Conservation (phyloP, 2,113 vertebrate species). For the Anolis sagrei region DNA sequence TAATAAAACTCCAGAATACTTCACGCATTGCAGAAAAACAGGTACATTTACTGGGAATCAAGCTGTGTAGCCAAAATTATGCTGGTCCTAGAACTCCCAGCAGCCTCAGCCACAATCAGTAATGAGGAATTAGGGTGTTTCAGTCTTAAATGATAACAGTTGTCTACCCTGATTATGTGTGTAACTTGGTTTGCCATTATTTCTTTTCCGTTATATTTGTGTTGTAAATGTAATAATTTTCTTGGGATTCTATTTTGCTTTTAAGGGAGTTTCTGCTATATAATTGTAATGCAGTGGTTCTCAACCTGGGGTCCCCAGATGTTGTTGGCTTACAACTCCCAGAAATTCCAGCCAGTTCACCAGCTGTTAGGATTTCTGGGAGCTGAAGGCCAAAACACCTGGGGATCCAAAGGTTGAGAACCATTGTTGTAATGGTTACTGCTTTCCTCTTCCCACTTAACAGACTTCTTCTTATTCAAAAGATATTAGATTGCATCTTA, state of each 20-base stretch:
- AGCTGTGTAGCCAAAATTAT: too few species aligned
- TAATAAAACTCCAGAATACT: constrained; percentile 98
- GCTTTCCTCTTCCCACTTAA: not conserved
- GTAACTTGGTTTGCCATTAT: not conserved
- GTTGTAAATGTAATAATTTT: not conserved
- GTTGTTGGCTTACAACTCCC: too few species aligned
- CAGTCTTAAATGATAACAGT: too few species aligned
- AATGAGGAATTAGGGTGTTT: too few species aligned
- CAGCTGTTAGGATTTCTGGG: too few species aligned
- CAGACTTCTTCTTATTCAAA: not conserved
- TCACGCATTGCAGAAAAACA: constrained; percentile 96
- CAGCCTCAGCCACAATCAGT: too few species aligned
- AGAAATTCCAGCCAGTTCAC: too few species aligned
- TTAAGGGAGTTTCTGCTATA: not conserved
- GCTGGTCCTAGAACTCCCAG: too few species aligned
- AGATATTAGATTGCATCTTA: not conserved
- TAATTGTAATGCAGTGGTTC: too few species aligned
- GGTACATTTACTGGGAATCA: constrained; percentile 74
- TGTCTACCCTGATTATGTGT: not conserved
- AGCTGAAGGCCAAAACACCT: too few species aligned
- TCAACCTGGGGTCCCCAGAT: too few species aligned
- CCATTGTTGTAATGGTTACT: not conserved
- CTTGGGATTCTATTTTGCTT: not conserved
- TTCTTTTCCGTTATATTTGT: not conserved
- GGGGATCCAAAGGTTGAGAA: too few species aligned